Percentiles rank a stretch among this genome's conserved stretches.
Evolutionary conservation across 2,113 vertebrate species (phyloP).

Genomic region (Corythaixoides concolor): DNA sequence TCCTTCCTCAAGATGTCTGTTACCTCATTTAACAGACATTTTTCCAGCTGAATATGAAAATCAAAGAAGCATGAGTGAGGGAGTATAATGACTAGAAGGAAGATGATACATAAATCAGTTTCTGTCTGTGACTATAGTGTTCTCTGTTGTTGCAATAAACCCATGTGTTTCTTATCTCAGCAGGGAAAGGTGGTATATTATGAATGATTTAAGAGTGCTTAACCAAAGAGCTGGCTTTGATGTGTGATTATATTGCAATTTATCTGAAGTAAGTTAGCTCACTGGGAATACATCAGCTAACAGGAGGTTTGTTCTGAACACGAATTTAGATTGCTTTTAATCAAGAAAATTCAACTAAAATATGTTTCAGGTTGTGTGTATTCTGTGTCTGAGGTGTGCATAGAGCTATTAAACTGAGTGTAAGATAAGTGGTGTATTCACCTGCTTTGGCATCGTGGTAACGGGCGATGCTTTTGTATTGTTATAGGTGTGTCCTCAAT

Average conservation of each 20-base stretch:
- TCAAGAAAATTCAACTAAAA: not conserved
- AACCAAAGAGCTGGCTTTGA: not conserved
- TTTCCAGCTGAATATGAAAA: not conserved
- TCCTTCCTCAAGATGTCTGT: not conserved
- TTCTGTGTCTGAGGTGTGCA: not conserved
- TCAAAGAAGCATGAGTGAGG: not conserved
- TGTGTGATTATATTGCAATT: not conserved
- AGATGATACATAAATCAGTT: not conserved
- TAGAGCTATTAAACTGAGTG: not conserved
- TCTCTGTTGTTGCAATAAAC: not conserved
- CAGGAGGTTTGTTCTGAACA: not conserved
- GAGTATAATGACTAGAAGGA: not conserved
- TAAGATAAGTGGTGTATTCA: not conserved
- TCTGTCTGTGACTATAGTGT: not conserved
- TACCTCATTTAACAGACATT: not conserved
- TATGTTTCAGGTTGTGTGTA: not conserved
- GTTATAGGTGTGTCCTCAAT: not conserved
- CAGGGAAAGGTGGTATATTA: not conserved
- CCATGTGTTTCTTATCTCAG: not conserved
- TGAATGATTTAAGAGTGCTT: not conserved
- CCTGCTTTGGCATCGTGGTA: not conserved
- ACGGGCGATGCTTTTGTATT: not conserved
- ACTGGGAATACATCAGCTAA: not conserved
- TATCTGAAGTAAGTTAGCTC: not conserved
- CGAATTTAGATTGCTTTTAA: not conserved